Evolutionary conservation across 2,113 vertebrate genomes (phyloP), one percentile per base, ranked within the genome.

Genomic region (Leptodactylus fuscus): DNA sequence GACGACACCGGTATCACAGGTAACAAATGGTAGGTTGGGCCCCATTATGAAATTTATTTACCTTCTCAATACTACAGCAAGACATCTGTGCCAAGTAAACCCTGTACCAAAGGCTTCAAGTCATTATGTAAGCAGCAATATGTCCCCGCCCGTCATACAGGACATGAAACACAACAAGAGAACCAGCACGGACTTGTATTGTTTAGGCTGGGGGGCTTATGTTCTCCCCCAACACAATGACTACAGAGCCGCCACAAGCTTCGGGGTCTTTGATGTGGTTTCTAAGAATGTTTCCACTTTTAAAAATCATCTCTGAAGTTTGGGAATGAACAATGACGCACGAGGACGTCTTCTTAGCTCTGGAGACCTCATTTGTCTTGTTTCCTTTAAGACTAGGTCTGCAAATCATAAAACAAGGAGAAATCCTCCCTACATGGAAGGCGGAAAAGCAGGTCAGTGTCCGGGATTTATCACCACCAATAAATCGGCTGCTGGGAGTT

Each of bases 231-330:
- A 3, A 18, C 79, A 67, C 79, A 48, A 81, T 34, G 62, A 36
- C 18, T 22, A 81, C 2, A 36, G 60, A 81, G 36, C 46, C 2
- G 24, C 8, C 79, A 69, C 24, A 29, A 65, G 44, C 60, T 22
- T 22, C 24, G 16, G 29, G 11, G 51, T 0, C 62, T 81, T 81
- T 81, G 29, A 81, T 81, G 62, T 81, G 80, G 62, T 36, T 81
- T 49, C 44, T 41, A 22, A 70, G 16, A 65, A 70, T 32, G 22
- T 81, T 81, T 81, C 36, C 11, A 81, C 55, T 65, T 80, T 62
- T 81, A 5, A 32, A 6, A 65, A 29, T 81, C 36, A 18, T 44
- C 24, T 80, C 22, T 46, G 55, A 81, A 62, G 55, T n/a, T 29
- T 65, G 24, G 62, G 24, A 53, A 46, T 12, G 38, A 48, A 81